Evolutionary conservation across 2,113 vertebrate genomes (phyloP).

Genomic region (Monopterus albus): DNA sequence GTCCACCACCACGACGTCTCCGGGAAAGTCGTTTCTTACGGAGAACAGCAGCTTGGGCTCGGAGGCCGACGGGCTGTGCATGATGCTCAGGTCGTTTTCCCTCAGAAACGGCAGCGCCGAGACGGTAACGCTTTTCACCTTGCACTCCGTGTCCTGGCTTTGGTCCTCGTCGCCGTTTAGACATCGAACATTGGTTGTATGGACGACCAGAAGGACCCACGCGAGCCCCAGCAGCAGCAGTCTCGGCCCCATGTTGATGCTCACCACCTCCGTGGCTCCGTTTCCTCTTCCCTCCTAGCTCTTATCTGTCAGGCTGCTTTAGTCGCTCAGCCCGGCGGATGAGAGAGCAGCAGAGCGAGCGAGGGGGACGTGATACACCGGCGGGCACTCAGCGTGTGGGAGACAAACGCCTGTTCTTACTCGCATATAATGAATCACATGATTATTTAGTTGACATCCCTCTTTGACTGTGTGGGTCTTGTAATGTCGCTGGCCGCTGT

Average conservation of each 20-base stretch:
- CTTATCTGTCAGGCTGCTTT: slow-evolving; percentile 39
- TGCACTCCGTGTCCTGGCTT: slow-evolving; percentile 93
- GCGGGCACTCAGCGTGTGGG: slow-evolving; percentile 26
- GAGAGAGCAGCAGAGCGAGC: slow-evolving; percentile 31
- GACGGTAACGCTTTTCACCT: slow-evolving; percentile 98
- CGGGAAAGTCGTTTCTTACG: slow-evolving; percentile 97
- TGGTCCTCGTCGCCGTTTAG: slow-evolving; percentile 85
- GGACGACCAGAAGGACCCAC: slow-evolving; percentile 54
- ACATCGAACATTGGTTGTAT: slow-evolving; percentile 33
- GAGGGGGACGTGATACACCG: slow-evolving; percentile 19
- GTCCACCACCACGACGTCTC: slow-evolving; percentile 95
- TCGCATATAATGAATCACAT: slow-evolving; percentile 18
- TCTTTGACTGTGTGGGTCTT: not conserved
- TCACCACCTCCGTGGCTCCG: slow-evolving; percentile 65
- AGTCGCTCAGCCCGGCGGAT: slow-evolving; percentile 40
- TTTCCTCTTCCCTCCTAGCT: slow-evolving; percentile 42
- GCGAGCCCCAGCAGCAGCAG: slow-evolving; percentile 41
- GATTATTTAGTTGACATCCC: not conserved
- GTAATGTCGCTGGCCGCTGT: too few species aligned
- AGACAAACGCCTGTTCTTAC: slow-evolving; percentile 67
- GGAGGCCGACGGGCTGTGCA: slow-evolving; percentile 98
- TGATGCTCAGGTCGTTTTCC: slow-evolving; percentile 99
- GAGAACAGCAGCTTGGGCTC: slow-evolving; percentile 99
- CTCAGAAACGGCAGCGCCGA: slow-evolving; percentile 96
- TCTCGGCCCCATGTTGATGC: slow-evolving; percentile 76